A percentile compares a stretch with the other conserved stretches of the same genome.
Evolutionary conservation across 1,140 invertebrate species (phyloP).

Genomic region (Pachyrhynchus sulphureomaculatus): DNA sequence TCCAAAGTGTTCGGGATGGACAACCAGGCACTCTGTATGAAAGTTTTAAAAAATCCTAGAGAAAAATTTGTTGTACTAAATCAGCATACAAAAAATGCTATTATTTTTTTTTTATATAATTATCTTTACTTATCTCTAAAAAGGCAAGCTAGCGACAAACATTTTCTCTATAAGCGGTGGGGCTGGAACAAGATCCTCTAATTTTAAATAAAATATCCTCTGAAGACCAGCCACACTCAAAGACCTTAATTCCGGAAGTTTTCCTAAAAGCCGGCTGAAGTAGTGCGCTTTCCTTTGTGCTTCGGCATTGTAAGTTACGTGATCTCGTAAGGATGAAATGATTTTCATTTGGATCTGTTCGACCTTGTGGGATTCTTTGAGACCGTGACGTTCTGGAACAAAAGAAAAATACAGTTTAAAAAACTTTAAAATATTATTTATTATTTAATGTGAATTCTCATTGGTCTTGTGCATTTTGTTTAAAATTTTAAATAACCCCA

Average conservation of each 20-base stretch:
- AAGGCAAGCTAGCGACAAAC: slow-evolving; percentile 91
- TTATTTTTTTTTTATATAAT: slow-evolving; percentile 2
- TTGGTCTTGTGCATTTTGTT: too few species aligned
- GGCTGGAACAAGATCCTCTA: slow-evolving; percentile 88
- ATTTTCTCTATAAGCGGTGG: slow-evolving; percentile 92
- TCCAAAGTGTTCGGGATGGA: too few species aligned
- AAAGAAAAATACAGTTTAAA: too few species aligned
- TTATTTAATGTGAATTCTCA: too few species aligned
- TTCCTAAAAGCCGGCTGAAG: slow-evolving; percentile 87
- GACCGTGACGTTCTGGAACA: slow-evolving; percentile 83
- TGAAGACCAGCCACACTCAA: slow-evolving; percentile 91
- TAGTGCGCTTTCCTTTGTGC: slow-evolving; percentile 87
- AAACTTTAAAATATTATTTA: too few species aligned
- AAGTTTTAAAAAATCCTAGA: too few species aligned
- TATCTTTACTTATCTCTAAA: slow-evolving; percentile 58
- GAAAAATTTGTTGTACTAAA: too few species aligned
- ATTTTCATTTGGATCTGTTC: slow-evolving; percentile 95
- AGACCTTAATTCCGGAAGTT: slow-evolving; percentile 87
- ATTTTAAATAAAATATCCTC: slow-evolving; percentile 90
- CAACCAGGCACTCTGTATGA: too few species aligned
- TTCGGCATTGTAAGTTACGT: slow-evolving; percentile 90
- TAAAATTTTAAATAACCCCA: too few species aligned
- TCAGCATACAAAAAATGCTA: neutral
- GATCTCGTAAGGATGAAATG: slow-evolving; percentile 87
- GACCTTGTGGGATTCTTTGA: slow-evolving; percentile 87